phyloP scores from a whole-genome alignment of 2,888 invertebrate species.

The Tribolium freemani region DNA sequence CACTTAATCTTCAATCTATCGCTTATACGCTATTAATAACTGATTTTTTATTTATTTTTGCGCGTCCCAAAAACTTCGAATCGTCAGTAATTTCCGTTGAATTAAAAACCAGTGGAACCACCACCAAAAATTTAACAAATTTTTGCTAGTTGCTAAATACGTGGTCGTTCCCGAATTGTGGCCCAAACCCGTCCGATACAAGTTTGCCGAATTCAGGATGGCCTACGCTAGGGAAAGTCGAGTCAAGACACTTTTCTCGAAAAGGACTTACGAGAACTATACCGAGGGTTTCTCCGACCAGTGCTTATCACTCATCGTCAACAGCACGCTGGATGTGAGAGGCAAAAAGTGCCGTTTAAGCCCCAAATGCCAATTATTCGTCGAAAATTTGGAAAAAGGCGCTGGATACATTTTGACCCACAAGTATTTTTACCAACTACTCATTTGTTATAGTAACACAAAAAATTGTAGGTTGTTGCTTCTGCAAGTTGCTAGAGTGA shows the following conservation, averaged over 20 bases:
- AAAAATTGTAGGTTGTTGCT: slow-evolving; percentile 22
- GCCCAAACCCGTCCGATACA: slow-evolving; percentile 50
- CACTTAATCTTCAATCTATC: too few species aligned
- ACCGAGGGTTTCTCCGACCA: slow-evolving; percentile 30
- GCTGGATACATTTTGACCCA: slow-evolving; percentile 34
- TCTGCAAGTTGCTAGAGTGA: slow-evolving; percentile 35
- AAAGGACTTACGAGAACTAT: slow-evolving; percentile 18
- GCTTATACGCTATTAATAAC: too few species aligned
- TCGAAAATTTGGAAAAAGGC: slow-evolving; percentile 11
- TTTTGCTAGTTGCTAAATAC: slow-evolving; percentile 47
- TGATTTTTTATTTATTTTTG: too few species aligned
- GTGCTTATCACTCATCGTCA: slow-evolving; percentile 28
- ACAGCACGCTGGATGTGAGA: slow-evolving; percentile 27
- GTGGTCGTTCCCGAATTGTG: slow-evolving; percentile 51
- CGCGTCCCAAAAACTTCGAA: too few species aligned
- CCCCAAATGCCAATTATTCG: slow-evolving; percentile 10
- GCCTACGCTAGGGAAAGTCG: slow-evolving; percentile 1
- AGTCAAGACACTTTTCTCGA: slow-evolving; percentile 15
- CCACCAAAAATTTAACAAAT: not conserved
- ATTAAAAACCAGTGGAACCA: too few species aligned
- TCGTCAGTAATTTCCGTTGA: too few species aligned
- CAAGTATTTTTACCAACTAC: slow-evolving; percentile 31
- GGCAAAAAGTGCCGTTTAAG: slow-evolving; percentile 22
- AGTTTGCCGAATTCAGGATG: slow-evolving; percentile 9
- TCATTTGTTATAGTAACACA: not conserved